Evolutionary conservation across 2,888 invertebrate species (phyloP).

Genomic region (Idaea dimidiata): DNA sequence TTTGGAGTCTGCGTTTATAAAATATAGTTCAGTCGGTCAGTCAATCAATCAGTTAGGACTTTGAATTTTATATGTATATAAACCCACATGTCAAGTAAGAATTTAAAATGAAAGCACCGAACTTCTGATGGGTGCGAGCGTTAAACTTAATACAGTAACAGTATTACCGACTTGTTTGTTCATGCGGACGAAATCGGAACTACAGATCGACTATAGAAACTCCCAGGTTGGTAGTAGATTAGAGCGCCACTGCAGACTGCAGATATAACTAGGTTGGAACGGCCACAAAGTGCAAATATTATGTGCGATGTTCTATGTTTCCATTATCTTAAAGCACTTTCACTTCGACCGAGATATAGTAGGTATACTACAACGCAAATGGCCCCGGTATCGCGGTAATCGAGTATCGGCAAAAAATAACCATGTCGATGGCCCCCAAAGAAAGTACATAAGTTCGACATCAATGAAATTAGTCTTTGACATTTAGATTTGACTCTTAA

Average conservation of each 20-base stretch:
- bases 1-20: no score
- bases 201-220: no score
- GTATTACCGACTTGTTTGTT: no score
- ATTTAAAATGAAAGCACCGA: background rate
- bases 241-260: background rate
- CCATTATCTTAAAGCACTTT: constrained; percentile 33
- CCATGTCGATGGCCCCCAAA: constrained; percentile 54
- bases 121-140: background rate
- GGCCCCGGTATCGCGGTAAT: constrained; percentile 12
- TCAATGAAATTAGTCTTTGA: constrained; percentile 24
- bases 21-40: no score
- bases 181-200: no score
- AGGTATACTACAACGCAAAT: constrained; percentile 12
- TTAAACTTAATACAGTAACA: background rate
- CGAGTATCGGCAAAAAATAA: constrained; percentile 26
- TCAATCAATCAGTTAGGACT: no score
- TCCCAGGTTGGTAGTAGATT: no score
- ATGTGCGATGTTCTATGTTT: constrained; percentile 19
- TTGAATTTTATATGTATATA: no score
- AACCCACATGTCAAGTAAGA: background rate
- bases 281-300: constrained; percentile 17
- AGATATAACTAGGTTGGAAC: background rate
- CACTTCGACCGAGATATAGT: constrained; percentile 35
- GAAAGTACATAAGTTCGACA: constrained; percentile 43
- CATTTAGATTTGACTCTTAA: constrained; percentile 42